Evolutionary conservation across 2,113 vertebrate species (phyloP).

Genomic region (Malurus melanocephalus): DNA sequence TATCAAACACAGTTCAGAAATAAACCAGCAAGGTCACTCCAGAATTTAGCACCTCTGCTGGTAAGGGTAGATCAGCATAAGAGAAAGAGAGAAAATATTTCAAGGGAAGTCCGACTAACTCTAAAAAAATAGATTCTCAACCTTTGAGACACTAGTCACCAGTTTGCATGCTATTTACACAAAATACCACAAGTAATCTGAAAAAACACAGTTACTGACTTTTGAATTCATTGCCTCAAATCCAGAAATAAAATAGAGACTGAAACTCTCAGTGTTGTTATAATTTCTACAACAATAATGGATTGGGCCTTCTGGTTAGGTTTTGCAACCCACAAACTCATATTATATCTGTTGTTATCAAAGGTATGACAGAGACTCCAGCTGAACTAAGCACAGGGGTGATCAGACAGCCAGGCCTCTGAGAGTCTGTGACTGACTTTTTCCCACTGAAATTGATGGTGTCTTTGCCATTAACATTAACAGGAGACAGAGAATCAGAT

Average conservation of each 20-base stretch:
- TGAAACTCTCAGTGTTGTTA: background rate
- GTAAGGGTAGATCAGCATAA: background rate
- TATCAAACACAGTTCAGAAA: background rate
- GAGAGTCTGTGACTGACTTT: background rate
- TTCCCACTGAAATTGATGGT: accelerated
- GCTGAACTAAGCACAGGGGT: background rate
- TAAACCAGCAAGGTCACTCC: background rate
- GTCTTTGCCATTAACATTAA: background rate
- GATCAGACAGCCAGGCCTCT: background rate
- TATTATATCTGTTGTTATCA: background rate
- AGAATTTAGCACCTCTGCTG: background rate
- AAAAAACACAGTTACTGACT: background rate
- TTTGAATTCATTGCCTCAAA: background rate
- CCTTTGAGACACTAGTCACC: background rate
- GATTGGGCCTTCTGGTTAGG: background rate
- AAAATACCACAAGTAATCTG: background rate
- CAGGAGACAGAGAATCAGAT: background rate
- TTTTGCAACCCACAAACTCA: background rate
- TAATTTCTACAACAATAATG: background rate
- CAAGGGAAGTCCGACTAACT: background rate
- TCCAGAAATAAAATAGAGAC: background rate
- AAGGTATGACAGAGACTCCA: background rate
- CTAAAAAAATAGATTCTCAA: background rate
- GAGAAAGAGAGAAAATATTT: background rate
- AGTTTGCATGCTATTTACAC: background rate